Evolutionary conservation across 2,888 invertebrate genomes (phyloP), one percentile per base, ranked within the genome.

Genomic region (Zelleria hepariella): DNA sequence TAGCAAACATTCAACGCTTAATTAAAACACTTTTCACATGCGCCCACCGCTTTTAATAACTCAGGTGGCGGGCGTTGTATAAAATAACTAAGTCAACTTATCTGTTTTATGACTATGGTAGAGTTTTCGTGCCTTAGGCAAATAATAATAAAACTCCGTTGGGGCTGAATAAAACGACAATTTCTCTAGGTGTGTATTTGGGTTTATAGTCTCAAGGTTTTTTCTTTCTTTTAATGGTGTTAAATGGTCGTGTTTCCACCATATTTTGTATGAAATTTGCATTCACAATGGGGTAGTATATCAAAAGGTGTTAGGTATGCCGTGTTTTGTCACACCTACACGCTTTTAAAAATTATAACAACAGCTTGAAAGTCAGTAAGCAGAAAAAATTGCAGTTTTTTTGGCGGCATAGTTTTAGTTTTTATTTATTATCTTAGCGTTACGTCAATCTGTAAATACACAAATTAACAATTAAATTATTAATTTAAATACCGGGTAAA

Each of bases 121-220:
- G 72, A 74, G 75, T 72, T 78, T 71, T 75, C 79, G 75, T 82
- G 82, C 70, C 70, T 64, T 63, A 61, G 66, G 75, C 75, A 73
- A 78, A 80, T 82, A 79, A 81, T 75, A 77, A 73, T 80, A 80
- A 42, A 81, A 81, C 70, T 74, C 72, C 62, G 71, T 68, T 62
- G 68, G 63, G 65, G 65, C 66, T 70, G 20, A n/a, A 57, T 57
- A 47, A n/a, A 47, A 25, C 54, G 48, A 55, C 42, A 25, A 54
- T 47, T 59, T 48, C 21, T 52, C 53, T 52, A 55, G 53, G 48
- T 55, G 59, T 54, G 42, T 58, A 53, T 49, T 48, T 25, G 18
- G 32, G 32, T 53, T 42, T 58, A 53, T 21, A 23, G 52, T 47
- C 20, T 27, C 26, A 6, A 53, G 42, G 53, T 42, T 53, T 58